Base-by-base conservation (phyloP, 2,888 invertebrate genomes). In the Chrysomela aeneicollis region DNA sequence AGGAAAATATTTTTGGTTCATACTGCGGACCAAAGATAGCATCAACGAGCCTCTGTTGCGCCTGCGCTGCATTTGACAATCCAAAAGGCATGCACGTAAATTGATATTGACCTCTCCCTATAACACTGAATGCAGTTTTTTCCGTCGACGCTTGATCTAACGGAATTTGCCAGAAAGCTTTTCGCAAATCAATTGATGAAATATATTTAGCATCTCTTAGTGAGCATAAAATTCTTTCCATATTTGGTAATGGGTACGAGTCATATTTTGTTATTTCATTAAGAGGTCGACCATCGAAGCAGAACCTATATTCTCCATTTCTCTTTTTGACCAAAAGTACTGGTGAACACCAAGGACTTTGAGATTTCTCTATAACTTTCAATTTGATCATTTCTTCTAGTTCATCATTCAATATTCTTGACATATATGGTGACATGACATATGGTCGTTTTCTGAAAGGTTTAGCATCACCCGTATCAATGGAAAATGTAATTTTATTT, bases 51-150 rank as follows among this genome's bases (percentile, higher is more conserved):
- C n/a, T n/a, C n/a, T n/a, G n/a, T n/a, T n/a, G n/a, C n/a, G n/a
- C n/a, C n/a, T n/a, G n/a, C n/a, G n/a, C n/a, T n/a, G n/a, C n/a
- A n/a, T n/a, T n/a, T n/a, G n/a, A n/a, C n/a, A n/a, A n/a, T n/a
- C n/a, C n/a, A n/a, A n/a, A n/a, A n/a, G 72, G 68, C 61, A 74
- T n/a, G n/a, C n/a, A n/a, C n/a, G n/a, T n/a, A n/a, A n/a, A n/a
- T n/a, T n/a, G n/a, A n/a, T n/a, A n/a, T 59, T 8, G 66, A 3
- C 77, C 77, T 22, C 74, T 59, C 9, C 74, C 70, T 2, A 74
- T 73, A 0, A 78, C 71, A 9, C 67, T 62, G 68, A 79, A 80
- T 42, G 26, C 26, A 26, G 26, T 26, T 8, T 26, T 26, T 26
- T 26, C 26, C 8, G 4, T 3, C 3, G 26, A 26, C 26, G 3